A percentile compares a stretch with the other conserved stretches of the same genome.
Conservation (phyloP, 2,888 invertebrate species). For the Drosophila anceps region DNA sequence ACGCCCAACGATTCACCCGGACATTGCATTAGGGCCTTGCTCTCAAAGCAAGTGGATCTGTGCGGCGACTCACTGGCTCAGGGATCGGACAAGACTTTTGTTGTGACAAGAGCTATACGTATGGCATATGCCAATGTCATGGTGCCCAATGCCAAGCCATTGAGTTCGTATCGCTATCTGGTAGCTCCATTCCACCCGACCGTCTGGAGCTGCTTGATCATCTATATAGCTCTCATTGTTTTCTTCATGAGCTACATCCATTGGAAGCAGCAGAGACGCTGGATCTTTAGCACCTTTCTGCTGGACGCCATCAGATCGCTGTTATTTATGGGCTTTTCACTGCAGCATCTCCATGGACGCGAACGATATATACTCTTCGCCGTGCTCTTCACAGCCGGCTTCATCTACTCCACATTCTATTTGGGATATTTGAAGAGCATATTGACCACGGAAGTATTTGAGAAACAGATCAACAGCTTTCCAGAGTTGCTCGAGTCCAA, state of each 20-base stretch:
- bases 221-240: constrained; percentile 56
- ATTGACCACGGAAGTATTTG: constrained; percentile 66
- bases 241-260: constrained; percentile 62
- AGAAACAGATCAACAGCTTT: constrained; percentile 60
- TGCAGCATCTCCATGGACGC: constrained; percentile 49
- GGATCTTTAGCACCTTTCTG: constrained; percentile 68
- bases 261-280: constrained; percentile 50
- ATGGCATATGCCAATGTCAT: constrained; percentile 62
- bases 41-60: constrained; percentile 40
- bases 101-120: constrained; percentile 49
- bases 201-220: constrained; percentile 60
- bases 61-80: constrained; percentile 60
- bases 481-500: constrained; percentile 53
- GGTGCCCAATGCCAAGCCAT: constrained; percentile 56
- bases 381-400: constrained; percentile 60
- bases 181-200: constrained; percentile 49
- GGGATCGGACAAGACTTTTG: constrained; percentile 24
- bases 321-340: constrained; percentile 48
- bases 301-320: constrained; percentile 65
- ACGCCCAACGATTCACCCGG: constrained; percentile 44
- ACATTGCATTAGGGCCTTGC: constrained; percentile 43
- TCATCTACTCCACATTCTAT: constrained; percentile 65
- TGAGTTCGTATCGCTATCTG: constrained; percentile 61
- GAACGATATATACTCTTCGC: constrained; percentile 60
- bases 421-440: constrained; percentile 62